Evolutionary conservation across 2,888 invertebrate genomes (phyloP).

Genomic region (Lampropteryx suffumata): DNA sequence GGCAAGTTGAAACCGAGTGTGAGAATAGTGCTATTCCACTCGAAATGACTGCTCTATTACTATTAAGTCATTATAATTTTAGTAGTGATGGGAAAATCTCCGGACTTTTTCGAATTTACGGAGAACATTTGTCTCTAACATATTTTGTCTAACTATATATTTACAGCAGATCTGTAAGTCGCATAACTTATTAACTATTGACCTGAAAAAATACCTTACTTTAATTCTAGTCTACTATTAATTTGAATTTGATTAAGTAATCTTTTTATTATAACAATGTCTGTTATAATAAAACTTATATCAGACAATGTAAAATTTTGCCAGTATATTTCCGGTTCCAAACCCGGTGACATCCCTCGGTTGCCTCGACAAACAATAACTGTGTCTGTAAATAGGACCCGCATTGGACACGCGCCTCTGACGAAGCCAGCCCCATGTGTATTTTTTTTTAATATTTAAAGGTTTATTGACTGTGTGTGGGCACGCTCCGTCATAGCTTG

Average conservation of each 20-base stretch:
- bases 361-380: constrained; percentile 36
- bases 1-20: constrained; percentile 9
- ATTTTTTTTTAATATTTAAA: constrained; percentile 43
- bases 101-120: neutral
- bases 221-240: no score
- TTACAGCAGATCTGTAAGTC: no score
- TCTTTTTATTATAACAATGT: no score
- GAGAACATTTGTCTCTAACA: no score
- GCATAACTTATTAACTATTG: no score
- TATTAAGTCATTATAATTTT: constrained; percentile 63
- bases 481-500: constrained; percentile 38
- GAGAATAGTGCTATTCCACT: constrained; percentile 51
- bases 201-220: no score
- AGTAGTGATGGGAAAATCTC: constrained; percentile 23
- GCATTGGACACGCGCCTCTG: constrained; percentile 57
- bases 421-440: constrained; percentile 48
- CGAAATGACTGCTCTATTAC: constrained; percentile 58
- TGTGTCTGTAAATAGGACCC: constrained; percentile 49
- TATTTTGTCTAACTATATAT: no score
- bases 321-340: constrained; percentile 9
- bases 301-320: no score
- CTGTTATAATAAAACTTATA: no score
- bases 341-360: constrained; percentile 19
- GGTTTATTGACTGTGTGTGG: constrained; percentile 47
- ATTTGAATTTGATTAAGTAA: no score